Evolutionary conservation across 2,888 invertebrate species (phyloP).

Genomic region (Microctonus aethiopoides): DNA sequence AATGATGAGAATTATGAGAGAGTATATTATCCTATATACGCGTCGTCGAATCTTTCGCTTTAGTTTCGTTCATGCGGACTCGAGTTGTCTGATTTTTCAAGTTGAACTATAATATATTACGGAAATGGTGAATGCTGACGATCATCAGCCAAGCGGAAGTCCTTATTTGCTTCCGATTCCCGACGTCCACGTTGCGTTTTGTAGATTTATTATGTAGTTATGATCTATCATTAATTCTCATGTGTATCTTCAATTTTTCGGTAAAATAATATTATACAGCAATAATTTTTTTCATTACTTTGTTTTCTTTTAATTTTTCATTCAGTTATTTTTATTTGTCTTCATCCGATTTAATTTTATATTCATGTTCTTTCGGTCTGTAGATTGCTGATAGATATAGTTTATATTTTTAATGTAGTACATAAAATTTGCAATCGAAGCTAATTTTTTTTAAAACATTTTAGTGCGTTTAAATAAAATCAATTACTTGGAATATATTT

Average conservation of each 20-base stretch:
- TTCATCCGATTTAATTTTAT: too few relatives aligned
- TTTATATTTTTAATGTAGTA: too few relatives aligned
- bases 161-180: background rate
- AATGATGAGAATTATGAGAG: slow-evolving; percentile 21
- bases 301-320: too few relatives aligned
- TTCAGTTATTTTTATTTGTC: too few relatives aligned
- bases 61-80: background rate
- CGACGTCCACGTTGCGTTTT: background rate
- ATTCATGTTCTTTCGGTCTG: too few relatives aligned
- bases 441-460: too few relatives aligned
- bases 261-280: too few relatives aligned
- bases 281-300: too few relatives aligned
- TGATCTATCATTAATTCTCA: background rate
- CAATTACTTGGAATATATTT: too few relatives aligned
- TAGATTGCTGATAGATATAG: too few relatives aligned
- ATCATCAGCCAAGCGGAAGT: slow-evolving; percentile 14
- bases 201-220: background rate
- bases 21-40: slow-evolving; percentile 18
- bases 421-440: too few relatives aligned
- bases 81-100: slow-evolving; percentile 11
- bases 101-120: background rate
- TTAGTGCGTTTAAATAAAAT: too few relatives aligned
- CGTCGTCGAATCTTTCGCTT: slow-evolving; percentile 2
- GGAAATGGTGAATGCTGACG: background rate
- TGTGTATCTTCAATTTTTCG: background rate